Base-by-base conservation (phyloP, 1,140 invertebrate genomes). In the Pseudomyrmex flavicornis region DNA sequence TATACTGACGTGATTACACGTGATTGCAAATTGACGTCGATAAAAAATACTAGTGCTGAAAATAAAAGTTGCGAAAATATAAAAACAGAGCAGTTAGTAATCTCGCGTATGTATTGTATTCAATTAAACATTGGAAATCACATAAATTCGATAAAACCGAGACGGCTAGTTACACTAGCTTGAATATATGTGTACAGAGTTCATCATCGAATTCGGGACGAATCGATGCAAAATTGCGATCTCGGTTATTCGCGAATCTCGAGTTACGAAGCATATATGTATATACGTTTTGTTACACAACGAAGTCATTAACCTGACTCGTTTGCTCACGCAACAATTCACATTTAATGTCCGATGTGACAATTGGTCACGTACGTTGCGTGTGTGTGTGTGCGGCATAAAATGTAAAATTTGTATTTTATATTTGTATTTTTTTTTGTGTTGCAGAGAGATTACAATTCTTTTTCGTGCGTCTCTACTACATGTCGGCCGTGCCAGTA, bases 221-320 rank as follows among this genome's bases (percentile, higher is more conserved):
- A 80, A 80, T 80, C 54, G 56, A 72, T 59, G 66, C 66, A 54
- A 70, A 72, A 80, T 80, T 80, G 65, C 76, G n/a, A 59, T 50
- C 54, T 68, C 46, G 54, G 15, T 79, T 69, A 79, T 72, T n/a
- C 56, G 15, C 56, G 66, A 70, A 50, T 70, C 76, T 80, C 76
- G 22, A 48, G 44, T 72, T 72, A 70, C 62, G 52, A 1, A 1
- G 35, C 75, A 10, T 52, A 44, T 7, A 35, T 35, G 1, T 5
- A 35, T 7, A 35, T 35, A 35, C 5, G 35, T 35, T 58, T 58
- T 54, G 52, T 50, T 70, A 20, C 7, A n/a, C 10, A 68, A 12
- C 62, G 50, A 35, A 35, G 35, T 35, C 35, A 35, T 68, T 52
- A 77, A 77, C 56, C 2, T 35, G 15, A 48, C n/a, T 72, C 66